phyloP scores from a whole-genome alignment of 1,140 invertebrate species.

The Drosophila murphyi region DNA sequence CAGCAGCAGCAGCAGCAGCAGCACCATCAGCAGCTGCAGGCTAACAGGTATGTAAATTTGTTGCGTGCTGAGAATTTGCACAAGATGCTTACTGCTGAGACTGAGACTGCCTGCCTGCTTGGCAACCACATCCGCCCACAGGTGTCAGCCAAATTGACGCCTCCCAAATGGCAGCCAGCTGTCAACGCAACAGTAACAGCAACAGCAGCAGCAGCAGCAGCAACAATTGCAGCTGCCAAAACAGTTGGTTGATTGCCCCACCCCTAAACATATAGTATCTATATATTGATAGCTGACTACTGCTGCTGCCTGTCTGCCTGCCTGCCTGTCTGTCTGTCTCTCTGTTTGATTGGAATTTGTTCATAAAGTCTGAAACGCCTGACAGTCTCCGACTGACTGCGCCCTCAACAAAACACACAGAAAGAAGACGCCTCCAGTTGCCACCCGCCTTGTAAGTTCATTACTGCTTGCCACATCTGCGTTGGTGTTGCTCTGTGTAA shows the following conservation, averaged over 20 bases:
- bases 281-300: constrained; percentile 8
- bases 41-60: constrained; percentile 50
- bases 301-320: constrained; percentile 13
- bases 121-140: constrained; percentile 57
- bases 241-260: not conserved
- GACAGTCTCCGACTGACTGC: constrained; percentile 44
- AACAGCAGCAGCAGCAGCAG: constrained; percentile 1
- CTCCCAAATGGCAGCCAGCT: constrained; percentile 49
- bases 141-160: constrained; percentile 62
- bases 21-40: constrained; percentile 24
- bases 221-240: constrained; percentile 59
- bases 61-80: constrained; percentile 40
- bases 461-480: constrained; percentile 16
- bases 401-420: constrained; percentile 33
- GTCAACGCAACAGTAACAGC: constrained; percentile 57
- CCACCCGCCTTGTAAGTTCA: constrained; percentile 47
- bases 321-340: constrained; percentile 19
- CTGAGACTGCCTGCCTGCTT: constrained; percentile 21
- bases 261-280: not conserved
- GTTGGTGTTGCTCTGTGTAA: constrained; percentile 11
- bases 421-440: constrained; percentile 23
- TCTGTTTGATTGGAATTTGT: constrained; percentile 66
- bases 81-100: constrained; percentile 14
- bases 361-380: constrained; percentile 34
- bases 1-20: constrained; percentile 14